Percentiles rank a stretch among this genome's conserved stretches.
phyloP scores from a whole-genome alignment of 2,113 vertebrate genomes.

The Fregata magnificens region DNA sequence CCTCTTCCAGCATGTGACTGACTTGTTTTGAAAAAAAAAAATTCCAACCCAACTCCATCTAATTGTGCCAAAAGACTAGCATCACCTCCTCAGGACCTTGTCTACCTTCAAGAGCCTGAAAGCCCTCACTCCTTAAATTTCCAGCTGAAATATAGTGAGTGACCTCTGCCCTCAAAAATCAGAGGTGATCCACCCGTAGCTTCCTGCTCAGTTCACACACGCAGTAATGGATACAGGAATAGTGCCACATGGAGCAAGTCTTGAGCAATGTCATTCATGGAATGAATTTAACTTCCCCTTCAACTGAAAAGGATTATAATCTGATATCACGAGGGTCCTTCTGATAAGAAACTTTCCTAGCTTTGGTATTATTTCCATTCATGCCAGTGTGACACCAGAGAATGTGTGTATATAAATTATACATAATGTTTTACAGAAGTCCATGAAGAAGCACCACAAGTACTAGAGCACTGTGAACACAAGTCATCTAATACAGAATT shows the following conservation, averaged over 20 bases:
- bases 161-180: background rate
- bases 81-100: background rate
- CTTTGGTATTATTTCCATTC: background rate
- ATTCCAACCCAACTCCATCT: background rate
- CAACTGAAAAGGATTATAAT: background rate
- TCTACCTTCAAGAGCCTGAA: background rate
- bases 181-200: background rate
- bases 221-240: background rate
- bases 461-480: background rate
- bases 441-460: background rate
- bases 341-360: background rate
- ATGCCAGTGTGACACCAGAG: background rate
- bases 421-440: background rate
- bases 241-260: background rate
- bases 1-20: background rate
- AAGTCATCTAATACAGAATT: background rate
- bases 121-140: background rate
- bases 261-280: background rate
- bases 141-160: background rate
- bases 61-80: background rate
- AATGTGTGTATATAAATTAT: background rate
- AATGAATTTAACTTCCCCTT: background rate
- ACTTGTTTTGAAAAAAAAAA: background rate
- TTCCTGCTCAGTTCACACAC: rapidly evolving
- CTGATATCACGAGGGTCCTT: background rate